A percentile compares a stretch with the other conserved stretches of the same genome.
Conservation (phyloP, 2,797 vertebrate species). For the Cercopithecus mitis region DNA sequence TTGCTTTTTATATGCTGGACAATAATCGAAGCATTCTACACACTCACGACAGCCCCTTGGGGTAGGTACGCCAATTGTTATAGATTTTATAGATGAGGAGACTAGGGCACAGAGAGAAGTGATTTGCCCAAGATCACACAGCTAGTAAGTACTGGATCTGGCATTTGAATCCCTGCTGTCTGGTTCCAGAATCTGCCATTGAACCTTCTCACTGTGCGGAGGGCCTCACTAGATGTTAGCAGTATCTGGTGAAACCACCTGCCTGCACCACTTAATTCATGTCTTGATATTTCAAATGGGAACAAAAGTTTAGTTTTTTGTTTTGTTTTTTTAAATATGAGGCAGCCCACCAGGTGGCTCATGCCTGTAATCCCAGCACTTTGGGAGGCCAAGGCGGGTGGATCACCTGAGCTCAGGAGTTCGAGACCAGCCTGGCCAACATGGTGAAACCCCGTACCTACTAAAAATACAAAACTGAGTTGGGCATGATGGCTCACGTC, state of each 20-base stretch:
- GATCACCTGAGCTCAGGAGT: background rate
- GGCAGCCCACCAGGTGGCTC: background rate
- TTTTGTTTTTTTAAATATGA: background rate
- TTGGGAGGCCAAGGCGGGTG: background rate
- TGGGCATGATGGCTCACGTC: accelerated
- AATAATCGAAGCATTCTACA: background rate
- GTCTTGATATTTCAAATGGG: background rate
- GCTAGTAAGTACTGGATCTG: background rate
- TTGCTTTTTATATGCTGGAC: background rate
- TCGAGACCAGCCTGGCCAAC: background rate
- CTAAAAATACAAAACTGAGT: background rate
- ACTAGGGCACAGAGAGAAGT: background rate
- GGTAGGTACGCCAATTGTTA: background rate
- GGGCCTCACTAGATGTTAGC: background rate
- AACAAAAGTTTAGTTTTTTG: background rate
- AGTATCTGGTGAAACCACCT: background rate
- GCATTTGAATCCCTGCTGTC: background rate
- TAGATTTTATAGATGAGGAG: background rate
- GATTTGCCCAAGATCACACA: background rate
- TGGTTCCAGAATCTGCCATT: background rate
- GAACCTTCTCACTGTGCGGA: background rate
- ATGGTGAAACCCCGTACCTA: background rate
- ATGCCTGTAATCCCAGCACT: background rate
- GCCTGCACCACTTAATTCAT: background rate
- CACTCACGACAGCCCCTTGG: background rate